Conservation (phyloP, 2,888 invertebrate genomes). For the Cephonodes hylas region DNA sequence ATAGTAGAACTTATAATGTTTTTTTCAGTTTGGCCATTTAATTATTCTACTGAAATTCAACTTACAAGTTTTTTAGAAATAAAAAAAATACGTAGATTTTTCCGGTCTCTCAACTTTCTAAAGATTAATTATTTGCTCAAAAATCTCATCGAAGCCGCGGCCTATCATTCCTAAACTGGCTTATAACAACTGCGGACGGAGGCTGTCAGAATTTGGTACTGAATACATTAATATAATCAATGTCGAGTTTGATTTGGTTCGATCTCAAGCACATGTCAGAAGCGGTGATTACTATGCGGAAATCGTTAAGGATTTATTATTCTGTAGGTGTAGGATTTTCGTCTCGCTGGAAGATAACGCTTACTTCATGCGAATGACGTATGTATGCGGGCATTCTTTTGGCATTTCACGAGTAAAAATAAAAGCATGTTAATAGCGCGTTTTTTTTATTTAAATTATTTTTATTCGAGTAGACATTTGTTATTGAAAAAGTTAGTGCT, state of each 20-base stretch:
- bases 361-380: neutral
- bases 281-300: slow-evolving; percentile 20
- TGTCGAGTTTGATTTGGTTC: slow-evolving; percentile 4
- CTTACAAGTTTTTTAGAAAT: too few relatives aligned
- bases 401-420: neutral
- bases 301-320: slow-evolving; percentile 23
- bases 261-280: neutral
- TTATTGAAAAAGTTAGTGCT: too few relatives aligned
- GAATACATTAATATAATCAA: neutral
- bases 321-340: slow-evolving; percentile 17
- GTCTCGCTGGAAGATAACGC: neutral
- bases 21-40: too few relatives aligned
- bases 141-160: too few relatives aligned
- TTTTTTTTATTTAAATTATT: too few relatives aligned
- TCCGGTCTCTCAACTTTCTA: neutral
- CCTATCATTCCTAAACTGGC: too few relatives aligned
- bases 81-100: too few relatives aligned
- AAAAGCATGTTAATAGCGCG: neutral
- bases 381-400: neutral
- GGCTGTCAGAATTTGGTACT: neutral
- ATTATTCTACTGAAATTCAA: too few relatives aligned
- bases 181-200: too few relatives aligned
- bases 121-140: too few relatives aligned
- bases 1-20: neutral
- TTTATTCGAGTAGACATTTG: too few relatives aligned